Evolutionary conservation across 2,888 invertebrate genomes (phyloP).

Genomic region (Idaea straminata): DNA sequence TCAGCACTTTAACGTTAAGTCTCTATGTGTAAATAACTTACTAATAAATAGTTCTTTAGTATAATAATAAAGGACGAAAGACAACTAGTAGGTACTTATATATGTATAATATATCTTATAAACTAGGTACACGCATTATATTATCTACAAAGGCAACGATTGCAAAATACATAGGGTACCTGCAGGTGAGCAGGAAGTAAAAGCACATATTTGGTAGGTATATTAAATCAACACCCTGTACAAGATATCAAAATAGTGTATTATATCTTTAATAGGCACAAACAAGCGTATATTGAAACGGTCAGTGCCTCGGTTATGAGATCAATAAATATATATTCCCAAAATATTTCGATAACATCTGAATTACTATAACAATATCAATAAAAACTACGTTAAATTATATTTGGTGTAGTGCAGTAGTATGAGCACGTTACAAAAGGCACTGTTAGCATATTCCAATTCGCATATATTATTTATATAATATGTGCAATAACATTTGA

Average conservation of each 20-base stretch:
- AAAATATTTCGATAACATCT: slow-evolving; percentile 27
- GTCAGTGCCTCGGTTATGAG: slow-evolving; percentile 64
- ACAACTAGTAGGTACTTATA: slow-evolving; percentile 9
- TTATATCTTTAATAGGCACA: slow-evolving; percentile 59
- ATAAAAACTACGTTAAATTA: slow-evolving; percentile 24
- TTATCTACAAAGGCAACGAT: slow-evolving; percentile 71
- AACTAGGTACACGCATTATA: slow-evolving; percentile 12
- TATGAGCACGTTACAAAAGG: slow-evolving; percentile 45
- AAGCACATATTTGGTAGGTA: slow-evolving; percentile 78
- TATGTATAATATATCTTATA: slow-evolving; percentile 5
- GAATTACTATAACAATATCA: slow-evolving; percentile 23
- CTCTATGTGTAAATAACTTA: background rate
- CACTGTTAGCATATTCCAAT: slow-evolving; percentile 35
- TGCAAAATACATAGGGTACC: slow-evolving; percentile 49
- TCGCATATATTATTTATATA: slow-evolving; percentile 14
- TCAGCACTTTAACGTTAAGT: slow-evolving; percentile 2
- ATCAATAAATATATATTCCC: slow-evolving; percentile 58
- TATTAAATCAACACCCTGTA: slow-evolving; percentile 72
- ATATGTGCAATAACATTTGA: slow-evolving; percentile 25
- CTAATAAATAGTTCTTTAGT: slow-evolving; percentile 2
- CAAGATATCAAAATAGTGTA: slow-evolving; percentile 74
- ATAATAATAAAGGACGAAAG: background rate
- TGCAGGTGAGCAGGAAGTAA: slow-evolving; percentile 57
- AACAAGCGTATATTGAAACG: slow-evolving; percentile 59
- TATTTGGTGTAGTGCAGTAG: slow-evolving; percentile 35